phyloP scores from a whole-genome alignment of 1,140 invertebrate species.

The Chionoecetes opilio region DNA sequence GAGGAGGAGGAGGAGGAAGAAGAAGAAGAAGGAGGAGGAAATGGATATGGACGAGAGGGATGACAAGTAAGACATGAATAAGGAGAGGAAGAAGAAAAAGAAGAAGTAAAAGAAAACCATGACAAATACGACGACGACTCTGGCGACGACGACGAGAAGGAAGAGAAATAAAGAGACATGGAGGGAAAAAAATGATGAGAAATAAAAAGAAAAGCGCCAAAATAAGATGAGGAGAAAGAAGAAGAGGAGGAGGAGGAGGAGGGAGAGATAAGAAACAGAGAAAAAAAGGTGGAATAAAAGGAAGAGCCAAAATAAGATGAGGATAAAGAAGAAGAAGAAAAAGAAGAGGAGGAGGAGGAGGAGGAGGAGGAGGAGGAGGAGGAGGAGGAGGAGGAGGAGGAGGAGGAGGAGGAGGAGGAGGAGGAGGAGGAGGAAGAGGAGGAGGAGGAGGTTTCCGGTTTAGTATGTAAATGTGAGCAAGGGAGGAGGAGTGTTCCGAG shows the following conservation, averaged over 20 bases:
- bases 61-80: too few relatives aligned
- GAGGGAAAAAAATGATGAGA: neutral
- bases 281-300: neutral
- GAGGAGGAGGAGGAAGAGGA: neutral
- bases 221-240: neutral
- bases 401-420: neutral
- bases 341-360: neutral
- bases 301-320: neutral
- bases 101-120: neutral
- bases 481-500: conserved; percentile 32
- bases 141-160: too few relatives aligned
- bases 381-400: neutral
- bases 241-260: neutral
- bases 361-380: too few relatives aligned
- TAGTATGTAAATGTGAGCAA: conserved; percentile 51
- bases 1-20: neutral
- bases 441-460: conserved; percentile 45
- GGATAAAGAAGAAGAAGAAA: neutral
- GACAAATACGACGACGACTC: too few relatives aligned
- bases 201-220: neutral
- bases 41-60: neutral
- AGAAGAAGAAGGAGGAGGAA: neutral
- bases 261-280: neutral
- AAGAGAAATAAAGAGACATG: too few relatives aligned
- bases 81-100: too few relatives aligned